Evolutionary conservation across 2,888 invertebrate species (phyloP), one percentile per base, ranked within the genome.

Genomic region (Synergus itoensis): DNA sequence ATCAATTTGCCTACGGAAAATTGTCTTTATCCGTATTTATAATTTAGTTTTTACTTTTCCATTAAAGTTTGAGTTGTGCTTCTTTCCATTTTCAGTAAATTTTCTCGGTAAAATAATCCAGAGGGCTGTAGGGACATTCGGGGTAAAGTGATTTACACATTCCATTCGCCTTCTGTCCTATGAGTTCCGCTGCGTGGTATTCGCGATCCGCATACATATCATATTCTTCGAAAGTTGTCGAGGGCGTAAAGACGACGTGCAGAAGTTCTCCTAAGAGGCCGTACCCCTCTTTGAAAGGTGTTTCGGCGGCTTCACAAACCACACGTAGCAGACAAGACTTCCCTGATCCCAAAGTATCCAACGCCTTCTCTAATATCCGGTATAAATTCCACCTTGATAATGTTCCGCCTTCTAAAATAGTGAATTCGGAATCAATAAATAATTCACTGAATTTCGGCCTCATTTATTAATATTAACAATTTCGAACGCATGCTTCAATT

Each of bases 231-330:
- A 91, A 92, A 0, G 96, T 96, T 16, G 95, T 93, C 18, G 96
- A 96, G 18, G 96, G 96, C 28, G 96, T 96, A 90, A 97, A 94
- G 88, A 96, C 92, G 86, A 96, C 95, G 92, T 96, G 95, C 84
- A 96, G 93, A 88, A 97, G 93, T 93, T 97, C 95, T 41, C 95
- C 96, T 83, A 96, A 94, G 87, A 97, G 93, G 7, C 96, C 96
- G 87, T 95, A 95, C 86, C 95, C 94, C 88, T 95, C 94, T 85
- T 93, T 94, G 88, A 96, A 94, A 76, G 96, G 95, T 81, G 94
- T 93, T 86, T 95, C 94, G 0, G 96, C 95, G 43, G 95, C 94
- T 90, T 97, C 96, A 89, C 97, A 97, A 89, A 97, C 96, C 84
- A 95, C 94, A 86, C 96, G 94, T 83, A 97, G 92, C 85, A 97